These are phyloP conservation scores for Ctenomys sociabilis DNA, from an alignment of 2,113 vertebrate species.

Conservation along the genomic window DNA sequence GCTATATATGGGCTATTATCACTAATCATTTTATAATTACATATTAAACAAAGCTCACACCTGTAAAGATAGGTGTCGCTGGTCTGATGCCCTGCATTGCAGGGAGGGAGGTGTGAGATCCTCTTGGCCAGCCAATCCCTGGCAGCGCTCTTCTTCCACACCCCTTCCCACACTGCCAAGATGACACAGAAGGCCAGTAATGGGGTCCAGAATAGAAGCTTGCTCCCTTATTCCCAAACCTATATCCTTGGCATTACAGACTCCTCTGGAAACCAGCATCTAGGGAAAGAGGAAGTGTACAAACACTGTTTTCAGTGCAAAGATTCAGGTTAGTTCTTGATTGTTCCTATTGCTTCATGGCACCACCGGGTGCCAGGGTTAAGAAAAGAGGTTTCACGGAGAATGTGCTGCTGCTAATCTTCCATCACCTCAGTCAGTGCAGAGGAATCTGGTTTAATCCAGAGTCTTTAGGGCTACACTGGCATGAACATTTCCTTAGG, in stretches of 20 bases:
- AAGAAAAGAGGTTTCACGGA: neutral
- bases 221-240: conserved; percentile 27
- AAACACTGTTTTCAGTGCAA: neutral
- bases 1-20: neutral
- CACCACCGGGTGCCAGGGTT: neutral
- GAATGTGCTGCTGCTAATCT: neutral
- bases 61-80: conserved; percentile 16
- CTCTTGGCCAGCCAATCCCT: neutral
- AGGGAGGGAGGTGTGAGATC: neutral
- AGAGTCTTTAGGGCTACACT: no score
- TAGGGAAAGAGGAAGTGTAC: neutral
- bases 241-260: neutral
- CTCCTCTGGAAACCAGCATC: neutral
- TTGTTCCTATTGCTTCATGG: neutral
- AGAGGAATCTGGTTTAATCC: neutral
- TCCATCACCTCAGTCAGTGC: neutral
- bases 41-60: conserved; percentile 38
- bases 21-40: conserved; percentile 1
- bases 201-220: neutral
- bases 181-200: neutral
- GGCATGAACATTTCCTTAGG: neutral
- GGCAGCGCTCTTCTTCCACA: neutral
- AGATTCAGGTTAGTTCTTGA: neutral
- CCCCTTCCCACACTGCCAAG: neutral
- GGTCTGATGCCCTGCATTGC: neutral